These are phyloP conservation scores for Cochlearius cochlearius DNA, from an alignment of 2,113 vertebrate species.

Conservation along the genomic window DNA sequence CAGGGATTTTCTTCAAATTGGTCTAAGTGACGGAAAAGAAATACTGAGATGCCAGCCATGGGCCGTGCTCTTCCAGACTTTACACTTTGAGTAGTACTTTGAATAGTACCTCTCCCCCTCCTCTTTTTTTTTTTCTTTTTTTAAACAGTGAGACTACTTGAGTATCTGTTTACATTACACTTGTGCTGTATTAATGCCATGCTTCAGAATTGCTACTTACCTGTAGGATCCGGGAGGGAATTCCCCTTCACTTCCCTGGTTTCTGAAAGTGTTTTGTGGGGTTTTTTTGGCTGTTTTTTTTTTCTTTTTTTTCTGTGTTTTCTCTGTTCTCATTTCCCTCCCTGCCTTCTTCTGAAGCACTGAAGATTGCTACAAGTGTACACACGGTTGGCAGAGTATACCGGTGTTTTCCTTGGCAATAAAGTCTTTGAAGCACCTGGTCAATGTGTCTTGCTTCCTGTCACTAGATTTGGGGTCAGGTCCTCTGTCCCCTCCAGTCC, in stretches of 20 bases:
- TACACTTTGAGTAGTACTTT: conserved; percentile 1
- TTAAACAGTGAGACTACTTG: not conserved
- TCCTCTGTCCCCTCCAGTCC: not conserved
- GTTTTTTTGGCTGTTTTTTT: not conserved
- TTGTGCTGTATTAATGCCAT: not conserved
- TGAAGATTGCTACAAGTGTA: not conserved
- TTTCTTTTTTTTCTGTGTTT: not conserved
- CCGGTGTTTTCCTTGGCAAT: not conserved
- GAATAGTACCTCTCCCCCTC: not conserved
- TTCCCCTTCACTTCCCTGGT: not conserved
- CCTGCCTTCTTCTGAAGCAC: not conserved
- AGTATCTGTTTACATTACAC: conserved; percentile 25
- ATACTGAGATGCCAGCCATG: conserved; percentile 27
- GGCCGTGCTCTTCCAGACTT: conserved; percentile 30
- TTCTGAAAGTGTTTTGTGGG: not conserved
- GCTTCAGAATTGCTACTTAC: not conserved
- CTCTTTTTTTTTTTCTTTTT: not conserved
- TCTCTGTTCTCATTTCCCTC: not conserved
- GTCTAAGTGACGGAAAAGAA: conserved; percentile 34
- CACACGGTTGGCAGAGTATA: not conserved
- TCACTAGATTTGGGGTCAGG: not conserved
- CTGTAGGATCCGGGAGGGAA: not conserved
- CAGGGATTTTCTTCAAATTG: conserved; percentile 57
- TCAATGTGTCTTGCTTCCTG: not conserved
- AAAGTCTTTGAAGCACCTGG: not conserved